These are phyloP conservation scores for Euphonia xanthogaster DNA, from an alignment of 2,797 vertebrate genomes.

Conservation along the genomic window DNA sequence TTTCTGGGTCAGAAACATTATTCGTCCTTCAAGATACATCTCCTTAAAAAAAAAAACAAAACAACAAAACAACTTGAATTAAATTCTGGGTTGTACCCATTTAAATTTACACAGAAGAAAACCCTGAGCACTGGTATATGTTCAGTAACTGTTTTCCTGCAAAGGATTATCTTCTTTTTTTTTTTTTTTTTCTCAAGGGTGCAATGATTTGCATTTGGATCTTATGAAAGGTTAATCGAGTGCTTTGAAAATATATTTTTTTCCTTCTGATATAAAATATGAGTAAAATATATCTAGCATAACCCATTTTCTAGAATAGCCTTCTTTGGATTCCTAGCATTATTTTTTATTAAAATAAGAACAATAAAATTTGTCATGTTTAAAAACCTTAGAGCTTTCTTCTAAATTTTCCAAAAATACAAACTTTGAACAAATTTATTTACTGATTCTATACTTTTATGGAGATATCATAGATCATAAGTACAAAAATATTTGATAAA, in stretches of 20 bases:
- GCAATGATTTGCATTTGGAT: not conserved
- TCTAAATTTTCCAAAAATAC: not conserved
- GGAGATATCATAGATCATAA: not conserved
- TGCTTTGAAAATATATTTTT: not conserved
- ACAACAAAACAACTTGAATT: not conserved
- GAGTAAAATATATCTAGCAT: not conserved
- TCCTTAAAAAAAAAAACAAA: not conserved
- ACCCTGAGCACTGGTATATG: not conserved
- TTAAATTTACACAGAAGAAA: not conserved
- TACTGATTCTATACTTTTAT: not conserved
- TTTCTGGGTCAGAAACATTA: constrained; percentile 53
- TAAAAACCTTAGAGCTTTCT: not conserved
- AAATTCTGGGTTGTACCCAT: not conserved
- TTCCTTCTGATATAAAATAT: not conserved
- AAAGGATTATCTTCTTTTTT: not conserved
- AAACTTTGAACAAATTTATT: not conserved
- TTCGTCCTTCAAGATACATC: not conserved
- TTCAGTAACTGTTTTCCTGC: not conserved
- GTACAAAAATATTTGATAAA: not conserved
- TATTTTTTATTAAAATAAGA: not conserved
- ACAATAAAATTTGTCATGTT: not conserved
- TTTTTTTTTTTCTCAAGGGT: not conserved
- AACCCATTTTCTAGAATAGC: not conserved
- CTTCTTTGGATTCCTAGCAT: not conserved
- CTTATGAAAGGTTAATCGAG: not conserved